Percentiles rank a stretch among this genome's conserved stretches.
These are phyloP conservation scores for Lasioglossum zephyrum DNA, from an alignment of 2,888 invertebrate genomes.

Conservation along the genomic window DNA sequence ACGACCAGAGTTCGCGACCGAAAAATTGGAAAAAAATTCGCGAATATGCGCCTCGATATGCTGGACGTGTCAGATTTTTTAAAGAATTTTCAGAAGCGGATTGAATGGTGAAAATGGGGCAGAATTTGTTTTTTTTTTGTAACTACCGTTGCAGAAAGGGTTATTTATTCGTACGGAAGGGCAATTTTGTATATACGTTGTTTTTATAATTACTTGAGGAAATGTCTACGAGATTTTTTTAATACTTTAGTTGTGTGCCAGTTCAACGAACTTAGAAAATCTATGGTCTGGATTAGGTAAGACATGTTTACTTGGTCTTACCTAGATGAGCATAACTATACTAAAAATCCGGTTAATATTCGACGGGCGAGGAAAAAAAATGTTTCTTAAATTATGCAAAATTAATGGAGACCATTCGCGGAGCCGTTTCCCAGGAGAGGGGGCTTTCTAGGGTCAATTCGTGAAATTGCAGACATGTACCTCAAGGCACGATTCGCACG, in stretches of 20 bases:
- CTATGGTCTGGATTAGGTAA: no score
- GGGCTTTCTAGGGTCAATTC: neutral
- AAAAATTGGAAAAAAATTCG: neutral
- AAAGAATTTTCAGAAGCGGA: neutral
- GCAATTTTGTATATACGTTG: no score
- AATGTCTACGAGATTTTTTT: no score
- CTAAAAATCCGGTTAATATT: neutral
- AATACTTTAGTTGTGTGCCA: no score
- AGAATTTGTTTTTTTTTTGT: neutral
- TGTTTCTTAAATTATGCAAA: neutral
- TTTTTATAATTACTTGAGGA: no score
- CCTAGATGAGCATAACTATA: no score
- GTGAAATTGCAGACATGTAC: slow-evolving; percentile 29
- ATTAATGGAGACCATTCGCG: neutral
- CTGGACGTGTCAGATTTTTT: neutral
- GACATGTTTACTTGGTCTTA: neutral
- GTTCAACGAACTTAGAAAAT: no score
- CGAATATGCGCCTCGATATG: neutral
- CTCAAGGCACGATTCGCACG: slow-evolving; percentile 48
- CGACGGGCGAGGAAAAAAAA: neutral
- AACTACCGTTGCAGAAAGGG: neutral
- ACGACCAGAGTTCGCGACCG: neutral
- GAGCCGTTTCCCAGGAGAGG: neutral
- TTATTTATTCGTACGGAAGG: no score
- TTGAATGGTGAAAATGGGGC: neutral